Conservation (phyloP, 2,113 vertebrate genomes). For the Panthera uncia region DNA sequence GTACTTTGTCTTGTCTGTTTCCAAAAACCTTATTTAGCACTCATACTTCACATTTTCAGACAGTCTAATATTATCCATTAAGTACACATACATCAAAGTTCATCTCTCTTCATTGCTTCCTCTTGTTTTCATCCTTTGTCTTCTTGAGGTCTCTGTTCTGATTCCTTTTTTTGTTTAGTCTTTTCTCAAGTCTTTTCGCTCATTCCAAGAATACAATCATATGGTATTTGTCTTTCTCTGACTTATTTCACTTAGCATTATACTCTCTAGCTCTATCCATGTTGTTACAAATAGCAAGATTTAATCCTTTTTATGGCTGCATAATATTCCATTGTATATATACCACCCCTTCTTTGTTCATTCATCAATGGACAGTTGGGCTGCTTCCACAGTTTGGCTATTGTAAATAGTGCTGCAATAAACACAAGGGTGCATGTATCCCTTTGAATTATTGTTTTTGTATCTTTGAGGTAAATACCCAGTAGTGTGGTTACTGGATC, state of each 20-base stretch:
- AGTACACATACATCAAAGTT: neutral
- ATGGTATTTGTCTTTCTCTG: neutral
- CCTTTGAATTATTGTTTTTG: neutral
- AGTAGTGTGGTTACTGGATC: neutral
- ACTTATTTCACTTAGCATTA: neutral
- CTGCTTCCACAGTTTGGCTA: neutral
- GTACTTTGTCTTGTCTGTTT: neutral
- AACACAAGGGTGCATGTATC: neutral
- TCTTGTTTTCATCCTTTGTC: neutral
- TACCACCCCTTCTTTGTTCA: neutral
- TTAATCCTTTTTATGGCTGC: neutral
- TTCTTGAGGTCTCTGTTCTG: neutral
- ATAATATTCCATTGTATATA: neutral
- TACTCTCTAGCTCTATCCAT: neutral
- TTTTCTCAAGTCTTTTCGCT: neutral
- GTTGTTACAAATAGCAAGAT: neutral
- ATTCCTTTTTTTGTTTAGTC: neutral
- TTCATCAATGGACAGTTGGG: neutral
- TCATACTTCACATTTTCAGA: neutral
- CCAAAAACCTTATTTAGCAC: neutral
- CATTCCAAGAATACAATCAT: neutral
- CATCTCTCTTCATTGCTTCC: neutral
- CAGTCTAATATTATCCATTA: neutral
- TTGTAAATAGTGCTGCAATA: neutral
- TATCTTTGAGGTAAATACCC: neutral